These are phyloP conservation scores for Amblyraja radiata DNA, from an alignment of 2,797 vertebrate genomes.

Conservation along the genomic window DNA sequence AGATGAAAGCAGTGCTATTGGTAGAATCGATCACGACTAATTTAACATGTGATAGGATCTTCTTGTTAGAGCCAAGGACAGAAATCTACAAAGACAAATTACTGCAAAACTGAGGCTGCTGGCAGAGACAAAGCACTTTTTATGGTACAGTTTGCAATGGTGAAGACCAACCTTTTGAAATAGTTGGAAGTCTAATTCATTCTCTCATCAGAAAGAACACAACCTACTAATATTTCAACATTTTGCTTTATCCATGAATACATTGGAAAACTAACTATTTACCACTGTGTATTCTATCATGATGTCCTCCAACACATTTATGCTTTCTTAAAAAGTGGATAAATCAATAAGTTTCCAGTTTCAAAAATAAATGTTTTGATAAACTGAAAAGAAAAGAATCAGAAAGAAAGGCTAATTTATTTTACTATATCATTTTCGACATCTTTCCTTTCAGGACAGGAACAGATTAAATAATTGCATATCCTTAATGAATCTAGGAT, in stretches of 20 bases:
- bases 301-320: neutral
- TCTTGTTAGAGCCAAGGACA: neutral
- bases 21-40: neutral
- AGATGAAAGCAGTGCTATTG: neutral
- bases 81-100: neutral
- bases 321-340: neutral
- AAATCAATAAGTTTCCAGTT: neutral
- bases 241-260: neutral
- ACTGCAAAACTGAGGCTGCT: neutral
- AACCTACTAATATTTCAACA: neutral
- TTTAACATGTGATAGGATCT: neutral
- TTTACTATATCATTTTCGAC: neutral
- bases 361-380: neutral
- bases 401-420: neutral
- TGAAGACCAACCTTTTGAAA: neutral
- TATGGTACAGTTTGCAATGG: neutral
- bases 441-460: neutral
- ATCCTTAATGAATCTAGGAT: neutral
- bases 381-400: neutral
- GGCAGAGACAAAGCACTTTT: neutral
- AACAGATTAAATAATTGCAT: neutral
- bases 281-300: conserved; percentile 3
- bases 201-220: neutral
- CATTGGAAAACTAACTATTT: neutral
- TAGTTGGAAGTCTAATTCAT: neutral